Evolutionary conservation across 2,888 invertebrate species (phyloP).

Genomic region (Pandemis corylana): DNA sequence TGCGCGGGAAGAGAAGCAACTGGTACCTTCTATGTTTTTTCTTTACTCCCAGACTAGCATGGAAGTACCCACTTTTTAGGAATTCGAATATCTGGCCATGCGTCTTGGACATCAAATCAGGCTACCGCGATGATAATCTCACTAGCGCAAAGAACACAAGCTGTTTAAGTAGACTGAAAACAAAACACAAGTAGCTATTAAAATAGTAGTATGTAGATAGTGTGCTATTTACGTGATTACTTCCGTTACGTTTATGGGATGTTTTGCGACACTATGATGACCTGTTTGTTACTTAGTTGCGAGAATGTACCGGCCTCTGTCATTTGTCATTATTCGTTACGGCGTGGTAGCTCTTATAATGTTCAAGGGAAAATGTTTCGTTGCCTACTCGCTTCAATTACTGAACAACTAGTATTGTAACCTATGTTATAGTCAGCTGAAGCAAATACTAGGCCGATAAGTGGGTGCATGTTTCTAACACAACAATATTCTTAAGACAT

Average conservation of each 20-base stretch:
- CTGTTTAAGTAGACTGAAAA: not conserved
- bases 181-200: not conserved
- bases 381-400: not conserved
- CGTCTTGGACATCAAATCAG: too few relatives aligned
- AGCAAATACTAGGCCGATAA: not conserved
- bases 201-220: not conserved
- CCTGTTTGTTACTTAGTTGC: not conserved
- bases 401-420: too few relatives aligned
- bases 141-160: too few relatives aligned
- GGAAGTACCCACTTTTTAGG: too few relatives aligned
- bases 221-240: not conserved
- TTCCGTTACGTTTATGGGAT: not conserved
- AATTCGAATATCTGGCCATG: too few relatives aligned
- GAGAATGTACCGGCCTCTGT: not conserved
- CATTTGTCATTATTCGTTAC: slow-evolving; percentile 6
- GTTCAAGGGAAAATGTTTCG: not conserved
- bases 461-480: not conserved
- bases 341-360: slow-evolving; percentile 3
- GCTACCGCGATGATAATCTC: too few relatives aligned
- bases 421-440: not conserved
- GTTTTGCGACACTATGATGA: not conserved
- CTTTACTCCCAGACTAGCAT: too few relatives aligned
- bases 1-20: too few relatives aligned
- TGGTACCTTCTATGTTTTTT: too few relatives aligned
- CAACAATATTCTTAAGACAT: not conserved